Evolutionary conservation across 2,113 vertebrate species (phyloP).

Genomic region (Lucifuga dentata): DNA sequence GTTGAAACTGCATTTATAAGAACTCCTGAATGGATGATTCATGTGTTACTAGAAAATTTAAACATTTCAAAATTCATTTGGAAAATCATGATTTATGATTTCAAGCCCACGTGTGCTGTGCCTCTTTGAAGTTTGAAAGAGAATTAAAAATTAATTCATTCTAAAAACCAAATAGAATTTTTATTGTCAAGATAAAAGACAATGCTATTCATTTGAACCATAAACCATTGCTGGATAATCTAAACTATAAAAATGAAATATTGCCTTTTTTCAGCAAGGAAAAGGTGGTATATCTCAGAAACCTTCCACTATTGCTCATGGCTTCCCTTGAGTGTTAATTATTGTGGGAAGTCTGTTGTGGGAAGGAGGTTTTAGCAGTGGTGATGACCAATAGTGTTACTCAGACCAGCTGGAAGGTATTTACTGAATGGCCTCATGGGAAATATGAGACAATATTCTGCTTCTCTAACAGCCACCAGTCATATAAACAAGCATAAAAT

Average conservation of each 20-base stretch:
- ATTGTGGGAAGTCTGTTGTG: conserved; percentile 62
- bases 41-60: conserved; percentile 14
- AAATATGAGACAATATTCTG: conserved; percentile 71
- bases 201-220: not conserved
- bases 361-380: conserved; percentile 55
- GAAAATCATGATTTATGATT: conserved; percentile 26
- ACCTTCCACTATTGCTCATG: conserved; percentile 44
- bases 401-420: conserved; percentile 73
- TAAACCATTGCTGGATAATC: not conserved
- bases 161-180: conserved; percentile 12
- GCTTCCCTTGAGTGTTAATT: conserved; percentile 76
- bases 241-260: not conserved
- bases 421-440: conserved; percentile 63
- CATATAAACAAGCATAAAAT: conserved; percentile 72
- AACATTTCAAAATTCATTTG: conserved; percentile 31
- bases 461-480: conserved; percentile 67
- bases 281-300: conserved; percentile 33
- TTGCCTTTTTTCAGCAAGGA: conserved; percentile 10
- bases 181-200: not conserved
- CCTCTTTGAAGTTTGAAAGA: conserved; percentile 18
- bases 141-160: conserved; percentile 36
- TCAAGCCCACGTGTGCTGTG: conserved; percentile 1
- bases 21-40: conserved; percentile 29
- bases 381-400: conserved; percentile 55
- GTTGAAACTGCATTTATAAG: conserved; percentile 1